Evolutionary conservation across 2,888 invertebrate genomes (phyloP).

Genomic region (Crocallis elinguaria): DNA sequence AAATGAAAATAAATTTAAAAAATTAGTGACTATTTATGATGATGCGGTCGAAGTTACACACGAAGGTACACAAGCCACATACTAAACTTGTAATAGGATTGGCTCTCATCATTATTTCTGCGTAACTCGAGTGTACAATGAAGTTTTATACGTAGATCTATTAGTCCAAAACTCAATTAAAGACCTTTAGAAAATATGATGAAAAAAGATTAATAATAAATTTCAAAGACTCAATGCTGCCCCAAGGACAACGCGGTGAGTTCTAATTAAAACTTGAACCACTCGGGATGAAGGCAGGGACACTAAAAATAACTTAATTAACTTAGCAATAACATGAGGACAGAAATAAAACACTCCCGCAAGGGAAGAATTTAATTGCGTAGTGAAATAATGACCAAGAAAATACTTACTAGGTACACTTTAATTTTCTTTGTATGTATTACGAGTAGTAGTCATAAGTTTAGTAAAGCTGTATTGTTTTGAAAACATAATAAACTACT

Average conservation of each 20-base stretch:
- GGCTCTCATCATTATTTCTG: too few species aligned
- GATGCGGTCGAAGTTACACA: too few species aligned
- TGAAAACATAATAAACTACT: too few species aligned
- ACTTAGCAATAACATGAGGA: constrained; percentile 9
- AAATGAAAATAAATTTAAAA: too few species aligned
- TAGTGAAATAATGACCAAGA: neutral
- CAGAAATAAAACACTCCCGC: neutral
- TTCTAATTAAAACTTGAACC: constrained; percentile 26
- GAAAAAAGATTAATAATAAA: constrained; percentile 7
- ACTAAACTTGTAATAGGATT: too few species aligned
- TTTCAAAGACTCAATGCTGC: constrained; percentile 13
- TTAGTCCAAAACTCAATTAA: neutral
- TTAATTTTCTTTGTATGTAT: too few species aligned
- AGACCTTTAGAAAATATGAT: neutral
- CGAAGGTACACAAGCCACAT: too few species aligned
- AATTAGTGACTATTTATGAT: too few species aligned
- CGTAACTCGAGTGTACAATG: too few species aligned
- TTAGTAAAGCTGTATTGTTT: too few species aligned
- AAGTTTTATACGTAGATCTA: neutral
- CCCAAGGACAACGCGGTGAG: constrained; percentile 3
- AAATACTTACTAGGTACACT: too few species aligned
- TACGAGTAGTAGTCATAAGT: too few species aligned
- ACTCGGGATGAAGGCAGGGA: constrained; percentile 1
- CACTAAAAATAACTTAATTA: constrained; percentile 26
- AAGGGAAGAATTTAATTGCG: neutral